Evolutionary conservation across 2,797 vertebrate species (phyloP), one percentile per base, ranked within the genome.

Genomic region (Holocentrus rufus): DNA sequence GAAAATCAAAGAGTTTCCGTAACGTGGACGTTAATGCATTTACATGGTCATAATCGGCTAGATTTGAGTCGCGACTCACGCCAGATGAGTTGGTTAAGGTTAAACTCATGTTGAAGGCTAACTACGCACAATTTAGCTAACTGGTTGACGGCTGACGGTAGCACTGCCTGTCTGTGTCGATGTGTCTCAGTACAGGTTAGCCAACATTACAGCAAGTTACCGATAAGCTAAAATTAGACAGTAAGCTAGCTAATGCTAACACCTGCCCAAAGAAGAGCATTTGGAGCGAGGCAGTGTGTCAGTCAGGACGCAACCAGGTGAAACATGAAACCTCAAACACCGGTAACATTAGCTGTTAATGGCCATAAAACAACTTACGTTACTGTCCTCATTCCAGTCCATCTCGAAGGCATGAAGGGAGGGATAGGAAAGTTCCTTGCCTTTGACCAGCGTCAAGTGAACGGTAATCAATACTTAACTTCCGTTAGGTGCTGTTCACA

Each of bases 321-420:
- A 65, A 22, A 14, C 0, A n/a, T 1, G 0, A 8, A 18, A 6
- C 1, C 3, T 0, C 0, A 1, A 10, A 6, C 5, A 14, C 7
- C 1, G 9, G 20, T 6, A 44, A 7, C 27, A 55, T 6, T 7
- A 30, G 14, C 36, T 2, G 65, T 4, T 2, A 13, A 18, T 1
- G 0, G 9, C 15, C 4, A 31, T 0, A 54, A 49, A 34, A 0
- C 2, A 17, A 88, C 89, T 89, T 61, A 92, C 91, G 46, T 23
- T 9, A 0, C 63, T 74, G 64, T 77, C 84, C 9, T 82, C 81
- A 0, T 20, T 62, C 91, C 91, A 92, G 74, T 90, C 90, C 91
- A 92, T 92, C 55, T 85, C 92, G 50, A 84, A 82, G 80, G 65
- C 76, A 74, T 78, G 81, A 23, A 81, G 79, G 60, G 83, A 59